Conservation (phyloP, 2,888 invertebrate species). For the Hydriomena furcata region DNA sequence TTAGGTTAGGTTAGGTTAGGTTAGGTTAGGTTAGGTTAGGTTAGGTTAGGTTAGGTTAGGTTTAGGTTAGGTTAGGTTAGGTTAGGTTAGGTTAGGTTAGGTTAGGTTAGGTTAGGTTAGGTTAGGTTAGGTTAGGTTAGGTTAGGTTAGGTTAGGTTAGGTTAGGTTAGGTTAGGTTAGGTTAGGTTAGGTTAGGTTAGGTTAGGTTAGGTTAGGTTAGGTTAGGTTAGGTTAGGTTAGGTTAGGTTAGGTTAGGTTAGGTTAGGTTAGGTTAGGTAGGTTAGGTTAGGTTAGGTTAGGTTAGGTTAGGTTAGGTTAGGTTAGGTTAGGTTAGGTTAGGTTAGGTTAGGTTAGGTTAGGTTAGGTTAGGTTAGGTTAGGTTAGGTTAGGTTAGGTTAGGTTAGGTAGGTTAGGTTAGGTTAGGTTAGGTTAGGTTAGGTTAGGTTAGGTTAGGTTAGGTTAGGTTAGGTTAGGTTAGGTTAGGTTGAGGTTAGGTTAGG, state of each 20-base stretch:
- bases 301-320: slow-evolving; percentile 38
- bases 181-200: slow-evolving; percentile 25
- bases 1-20: slow-evolving; percentile 37
- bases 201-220: slow-evolving; percentile 24
- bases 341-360: slow-evolving; percentile 39
- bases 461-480: slow-evolving; percentile 25
- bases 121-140: slow-evolving; percentile 8
- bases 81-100: slow-evolving; percentile 22
- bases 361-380: slow-evolving; percentile 40
- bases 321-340: slow-evolving; percentile 42
- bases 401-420: slow-evolving; percentile 19
- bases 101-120: slow-evolving; percentile 26
- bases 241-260: slow-evolving; percentile 30
- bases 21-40: slow-evolving; percentile 31
- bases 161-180: slow-evolving; percentile 6
- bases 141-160: slow-evolving; percentile 14
- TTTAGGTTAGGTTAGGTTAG: slow-evolving; percentile 27
- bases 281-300: slow-evolving; percentile 32
- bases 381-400: slow-evolving; percentile 37
- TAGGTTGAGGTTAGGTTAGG: slow-evolving; percentile 25
- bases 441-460: slow-evolving; percentile 25
- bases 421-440: slow-evolving; percentile 24
- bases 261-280: slow-evolving; percentile 32
- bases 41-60: slow-evolving; percentile 31
- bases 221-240: slow-evolving; percentile 20